phyloP scores from a whole-genome alignment of 2,113 vertebrate genomes.

The Corythoichthys haematopterus region DNA sequence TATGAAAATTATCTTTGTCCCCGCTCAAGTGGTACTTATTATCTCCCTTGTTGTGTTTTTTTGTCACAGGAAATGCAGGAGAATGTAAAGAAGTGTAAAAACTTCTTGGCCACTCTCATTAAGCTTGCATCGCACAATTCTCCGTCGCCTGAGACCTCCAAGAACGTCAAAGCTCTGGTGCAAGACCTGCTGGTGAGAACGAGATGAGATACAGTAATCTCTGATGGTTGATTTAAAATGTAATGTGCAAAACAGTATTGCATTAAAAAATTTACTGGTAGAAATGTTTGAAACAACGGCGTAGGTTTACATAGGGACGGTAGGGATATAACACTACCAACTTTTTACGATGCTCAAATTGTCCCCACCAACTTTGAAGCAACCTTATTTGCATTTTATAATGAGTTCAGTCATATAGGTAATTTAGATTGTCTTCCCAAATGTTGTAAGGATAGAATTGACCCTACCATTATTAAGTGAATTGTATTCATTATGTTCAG shows the following conservation, averaged over 20 bases:
- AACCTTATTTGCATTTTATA: too few species aligned
- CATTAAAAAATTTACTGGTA: not conserved
- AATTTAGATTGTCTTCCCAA: too few species aligned
- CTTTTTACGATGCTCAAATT: too few species aligned
- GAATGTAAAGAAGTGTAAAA: conserved; percentile 88
- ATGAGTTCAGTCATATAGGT: too few species aligned
- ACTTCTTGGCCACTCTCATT: conserved; percentile 84
- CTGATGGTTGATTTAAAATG: not conserved
- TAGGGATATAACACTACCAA: too few species aligned
- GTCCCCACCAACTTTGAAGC: too few species aligned
- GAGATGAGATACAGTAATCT: not conserved
- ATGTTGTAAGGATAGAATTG: too few species aligned
- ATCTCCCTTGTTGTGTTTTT: not conserved
- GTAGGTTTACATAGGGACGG: too few species aligned
- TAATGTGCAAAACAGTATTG: not conserved
- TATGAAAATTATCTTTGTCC: not conserved
- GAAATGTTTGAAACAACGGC: not conserved
- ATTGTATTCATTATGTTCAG: too few species aligned
- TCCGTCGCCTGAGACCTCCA: conserved; percentile 81
- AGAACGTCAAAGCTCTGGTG: conserved; percentile 84
- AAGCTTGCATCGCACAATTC: conserved; percentile 86
- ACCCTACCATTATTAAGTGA: too few species aligned
- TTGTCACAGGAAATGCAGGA: conserved; percentile 83
- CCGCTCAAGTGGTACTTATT: not conserved
- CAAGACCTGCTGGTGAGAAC: conserved; percentile 83